Percentiles rank a stretch among this genome's conserved stretches.
These are phyloP conservation scores for Chaenogobius annularis DNA, from an alignment of 2,113 vertebrate genomes.

Conservation along the genomic window DNA sequence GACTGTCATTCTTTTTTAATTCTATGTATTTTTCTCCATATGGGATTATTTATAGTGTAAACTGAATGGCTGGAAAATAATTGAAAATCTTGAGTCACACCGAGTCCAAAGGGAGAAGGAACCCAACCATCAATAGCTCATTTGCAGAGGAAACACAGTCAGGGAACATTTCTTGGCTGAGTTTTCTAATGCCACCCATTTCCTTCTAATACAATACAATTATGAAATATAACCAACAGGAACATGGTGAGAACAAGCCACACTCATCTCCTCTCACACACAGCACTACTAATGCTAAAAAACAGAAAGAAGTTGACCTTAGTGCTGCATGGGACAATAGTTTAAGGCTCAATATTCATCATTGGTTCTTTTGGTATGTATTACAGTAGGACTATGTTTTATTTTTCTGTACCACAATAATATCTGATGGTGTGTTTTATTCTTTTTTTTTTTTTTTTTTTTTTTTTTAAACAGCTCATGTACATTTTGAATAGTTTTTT, in stretches of 20 bases:
- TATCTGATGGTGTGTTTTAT: no score
- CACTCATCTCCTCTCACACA: conserved; percentile 31
- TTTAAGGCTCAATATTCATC: no score
- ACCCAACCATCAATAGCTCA: conserved; percentile 23
- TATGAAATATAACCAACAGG: conserved; percentile 41
- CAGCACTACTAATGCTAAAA: background rate
- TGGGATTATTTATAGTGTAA: background rate
- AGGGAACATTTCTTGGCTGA: conserved; percentile 51
- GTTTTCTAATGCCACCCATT: conserved; percentile 40
- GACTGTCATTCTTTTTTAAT: background rate
- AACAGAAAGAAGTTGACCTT: no score
- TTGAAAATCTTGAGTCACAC: conserved; percentile 32
- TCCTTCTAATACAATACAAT: conserved; percentile 58
- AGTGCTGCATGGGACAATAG: no score
- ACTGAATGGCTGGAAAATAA: background rate
- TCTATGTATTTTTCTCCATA: background rate
- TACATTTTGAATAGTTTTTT: no score
- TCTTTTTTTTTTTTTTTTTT: no score
- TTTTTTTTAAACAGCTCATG: no score
- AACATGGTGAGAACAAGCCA: conserved; percentile 24
- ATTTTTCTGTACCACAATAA: no score
- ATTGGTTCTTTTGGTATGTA: no score
- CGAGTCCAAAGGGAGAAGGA: conserved; percentile 20
- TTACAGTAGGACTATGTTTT: no score
- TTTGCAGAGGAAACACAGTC: conserved; percentile 43